Percentiles rank a stretch among this genome's conserved stretches.
phyloP scores from a whole-genome alignment of 2,113 vertebrate genomes.

The Protobothrops flavoviridis region DNA sequence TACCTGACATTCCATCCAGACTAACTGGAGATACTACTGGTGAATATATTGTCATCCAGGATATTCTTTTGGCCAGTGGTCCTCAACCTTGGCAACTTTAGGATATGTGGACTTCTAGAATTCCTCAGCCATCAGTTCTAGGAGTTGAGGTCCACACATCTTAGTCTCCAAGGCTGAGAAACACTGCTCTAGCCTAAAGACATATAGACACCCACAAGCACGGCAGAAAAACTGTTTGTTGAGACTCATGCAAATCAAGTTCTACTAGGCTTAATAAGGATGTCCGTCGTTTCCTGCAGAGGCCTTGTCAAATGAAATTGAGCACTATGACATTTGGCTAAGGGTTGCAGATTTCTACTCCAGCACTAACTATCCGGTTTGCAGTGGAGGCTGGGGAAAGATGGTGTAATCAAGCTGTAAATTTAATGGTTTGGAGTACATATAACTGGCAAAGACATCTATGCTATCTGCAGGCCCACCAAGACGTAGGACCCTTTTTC shows the following conservation, averaged over 20 bases:
- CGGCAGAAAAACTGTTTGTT: neutral
- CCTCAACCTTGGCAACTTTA: neutral
- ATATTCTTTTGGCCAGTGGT: neutral
- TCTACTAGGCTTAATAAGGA: neutral
- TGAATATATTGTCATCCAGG: neutral
- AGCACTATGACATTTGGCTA: neutral
- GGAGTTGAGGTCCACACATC: too few relatives aligned
- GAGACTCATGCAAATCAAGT: neutral
- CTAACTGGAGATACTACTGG: neutral
- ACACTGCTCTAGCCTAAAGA: neutral
- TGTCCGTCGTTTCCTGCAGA: neutral
- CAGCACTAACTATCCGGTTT: neutral
- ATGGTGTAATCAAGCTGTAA: neutral
- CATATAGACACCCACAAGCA: neutral
- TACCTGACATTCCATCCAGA: neutral
- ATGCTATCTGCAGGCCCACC: neutral
- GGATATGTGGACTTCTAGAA: neutral
- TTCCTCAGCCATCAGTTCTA: neutral
- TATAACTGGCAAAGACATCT: neutral
- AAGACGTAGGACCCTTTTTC: neutral
- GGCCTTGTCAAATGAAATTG: neutral
- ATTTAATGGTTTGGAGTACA: neutral
- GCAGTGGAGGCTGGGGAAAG: neutral
- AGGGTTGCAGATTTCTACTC: neutral
- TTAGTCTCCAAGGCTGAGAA: neutral